Evolutionary conservation across 92 coral and sea anemone genomes (phyloP).

Genomic region (Plumapathes pennacea): DNA sequence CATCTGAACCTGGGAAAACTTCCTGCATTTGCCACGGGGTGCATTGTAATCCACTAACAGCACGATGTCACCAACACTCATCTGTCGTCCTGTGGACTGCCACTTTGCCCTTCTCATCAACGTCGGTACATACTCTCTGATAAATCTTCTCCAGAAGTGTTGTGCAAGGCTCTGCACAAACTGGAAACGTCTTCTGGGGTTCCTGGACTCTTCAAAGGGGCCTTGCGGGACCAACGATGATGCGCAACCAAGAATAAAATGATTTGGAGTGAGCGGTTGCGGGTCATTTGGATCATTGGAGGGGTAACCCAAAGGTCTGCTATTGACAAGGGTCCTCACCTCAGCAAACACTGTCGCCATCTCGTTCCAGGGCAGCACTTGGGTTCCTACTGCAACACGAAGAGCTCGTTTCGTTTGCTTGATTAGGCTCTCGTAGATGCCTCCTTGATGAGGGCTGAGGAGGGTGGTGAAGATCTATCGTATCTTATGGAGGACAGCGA

Average conservation of each 20-base stretch:
- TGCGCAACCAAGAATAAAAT: slow-evolving; percentile 44
- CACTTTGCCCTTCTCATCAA: slow-evolving; percentile 31
- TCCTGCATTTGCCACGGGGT: slow-evolving; percentile 49
- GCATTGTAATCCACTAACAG: slow-evolving; percentile 42
- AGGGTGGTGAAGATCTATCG: slow-evolving; percentile 41
- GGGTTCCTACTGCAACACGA: slow-evolving; percentile 5
- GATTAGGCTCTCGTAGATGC: slow-evolving; percentile 40
- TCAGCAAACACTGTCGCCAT: slow-evolving; percentile 38
- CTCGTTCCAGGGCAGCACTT: slow-evolving; percentile 28
- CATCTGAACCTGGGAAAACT: slow-evolving; percentile 25
- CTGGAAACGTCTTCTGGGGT: slow-evolving; percentile 35
- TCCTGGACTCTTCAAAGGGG: slow-evolving; percentile 19
- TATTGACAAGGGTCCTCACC: slow-evolving; percentile 17
- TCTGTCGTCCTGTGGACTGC: slow-evolving; percentile 23
- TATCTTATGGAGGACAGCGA: slow-evolving; percentile 41
- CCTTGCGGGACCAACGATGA: slow-evolving; percentile 41
- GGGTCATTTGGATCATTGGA: slow-evolving; percentile 2
- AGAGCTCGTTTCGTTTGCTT: slow-evolving; percentile 21
- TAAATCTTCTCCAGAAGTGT: slow-evolving; percentile 46
- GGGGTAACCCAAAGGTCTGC: slow-evolving; percentile 5
- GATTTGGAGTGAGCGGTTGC: slow-evolving; percentile 29
- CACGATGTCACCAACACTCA: slow-evolving; percentile 30
- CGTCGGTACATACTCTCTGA: slow-evolving; percentile 22
- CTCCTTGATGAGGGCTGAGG: slow-evolving; percentile 52
- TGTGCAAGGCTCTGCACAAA: slow-evolving; percentile 37